phyloP scores from a whole-genome alignment of 2,888 invertebrate genomes.

The Pteria penguin region DNA sequence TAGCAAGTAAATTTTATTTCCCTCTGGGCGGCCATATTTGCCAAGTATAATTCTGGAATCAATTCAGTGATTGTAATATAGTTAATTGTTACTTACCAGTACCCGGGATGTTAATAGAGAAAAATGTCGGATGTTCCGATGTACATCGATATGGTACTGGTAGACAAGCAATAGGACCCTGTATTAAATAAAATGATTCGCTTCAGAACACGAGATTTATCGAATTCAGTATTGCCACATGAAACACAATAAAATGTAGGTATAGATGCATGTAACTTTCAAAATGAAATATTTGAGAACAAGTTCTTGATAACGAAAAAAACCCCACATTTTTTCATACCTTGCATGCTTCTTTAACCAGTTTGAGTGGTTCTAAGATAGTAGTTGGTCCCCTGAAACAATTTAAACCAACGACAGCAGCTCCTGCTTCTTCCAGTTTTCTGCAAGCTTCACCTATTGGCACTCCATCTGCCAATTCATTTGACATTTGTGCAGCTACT shows the following conservation, averaged over 20 bases:
- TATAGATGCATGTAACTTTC: too few relatives aligned
- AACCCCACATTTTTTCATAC: too few relatives aligned
- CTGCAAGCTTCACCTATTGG: slow-evolving; percentile 56
- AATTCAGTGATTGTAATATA: too few relatives aligned
- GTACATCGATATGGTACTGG: slow-evolving; percentile 68
- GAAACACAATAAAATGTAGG: too few relatives aligned
- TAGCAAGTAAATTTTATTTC: too few relatives aligned
- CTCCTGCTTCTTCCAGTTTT: slow-evolving; percentile 64
- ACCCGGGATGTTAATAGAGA: slow-evolving; percentile 56
- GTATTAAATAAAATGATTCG: slow-evolving; percentile 3
- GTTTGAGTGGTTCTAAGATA: slow-evolving; percentile 60
- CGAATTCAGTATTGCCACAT: too few relatives aligned
- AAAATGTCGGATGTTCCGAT: slow-evolving; percentile 58
- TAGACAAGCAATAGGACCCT: slow-evolving; percentile 69
- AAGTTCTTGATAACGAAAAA: too few relatives aligned
- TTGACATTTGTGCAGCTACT: slow-evolving; percentile 40
- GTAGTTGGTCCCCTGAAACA: slow-evolving; percentile 67
- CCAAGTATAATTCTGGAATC: too few relatives aligned
- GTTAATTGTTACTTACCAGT: slow-evolving; percentile 50
- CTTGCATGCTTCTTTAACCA: slow-evolving; percentile 63
- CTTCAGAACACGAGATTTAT: too few relatives aligned
- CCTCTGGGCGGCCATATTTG: too few relatives aligned
- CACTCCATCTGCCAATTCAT: slow-evolving; percentile 57
- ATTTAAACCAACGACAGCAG: slow-evolving; percentile 72
- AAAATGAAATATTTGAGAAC: too few relatives aligned